phyloP scores from a whole-genome alignment of 2,113 vertebrate genomes.

The Uropsilus gracilis region DNA sequence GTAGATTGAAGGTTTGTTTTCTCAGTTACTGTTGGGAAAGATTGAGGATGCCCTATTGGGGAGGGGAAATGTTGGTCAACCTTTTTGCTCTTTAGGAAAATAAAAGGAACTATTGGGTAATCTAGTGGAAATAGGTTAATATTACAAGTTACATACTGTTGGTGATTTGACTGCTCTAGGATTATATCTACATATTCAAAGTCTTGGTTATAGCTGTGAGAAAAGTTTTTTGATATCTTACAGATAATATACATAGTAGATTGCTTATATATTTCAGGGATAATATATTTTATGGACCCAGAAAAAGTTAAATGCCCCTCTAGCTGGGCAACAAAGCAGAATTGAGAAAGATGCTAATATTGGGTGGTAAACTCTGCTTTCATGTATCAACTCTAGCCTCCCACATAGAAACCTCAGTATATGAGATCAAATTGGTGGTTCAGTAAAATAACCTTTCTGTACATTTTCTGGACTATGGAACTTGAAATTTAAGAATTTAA shows the following conservation, averaged over 20 bases:
- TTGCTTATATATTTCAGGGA: not conserved
- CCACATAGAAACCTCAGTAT: not conserved
- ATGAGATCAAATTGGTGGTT: not conserved
- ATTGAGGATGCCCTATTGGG: not conserved
- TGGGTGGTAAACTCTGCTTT: not conserved
- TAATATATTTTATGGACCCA: not conserved
- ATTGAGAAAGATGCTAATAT: not conserved
- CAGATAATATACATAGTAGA: not conserved
- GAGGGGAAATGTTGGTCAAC: not conserved
- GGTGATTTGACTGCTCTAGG: not conserved
- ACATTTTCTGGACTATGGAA: not conserved
- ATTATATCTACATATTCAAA: not conserved
- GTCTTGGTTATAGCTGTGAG: not conserved
- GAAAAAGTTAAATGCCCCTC: not conserved
- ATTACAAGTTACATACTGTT: not conserved
- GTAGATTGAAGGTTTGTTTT: conserved; percentile 93
- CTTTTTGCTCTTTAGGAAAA: conserved; percentile 17
- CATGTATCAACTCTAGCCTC: not conserved
- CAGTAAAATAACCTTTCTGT: not conserved
- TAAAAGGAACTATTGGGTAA: not conserved
- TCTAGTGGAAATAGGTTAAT: not conserved
- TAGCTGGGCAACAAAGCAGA: not conserved
- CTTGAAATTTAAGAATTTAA: not conserved
- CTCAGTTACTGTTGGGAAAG: not conserved
- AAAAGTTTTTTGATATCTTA: not conserved